Base-by-base conservation (phyloP, 1,140 invertebrate genomes). In the Drosophila paulistorum region DNA sequence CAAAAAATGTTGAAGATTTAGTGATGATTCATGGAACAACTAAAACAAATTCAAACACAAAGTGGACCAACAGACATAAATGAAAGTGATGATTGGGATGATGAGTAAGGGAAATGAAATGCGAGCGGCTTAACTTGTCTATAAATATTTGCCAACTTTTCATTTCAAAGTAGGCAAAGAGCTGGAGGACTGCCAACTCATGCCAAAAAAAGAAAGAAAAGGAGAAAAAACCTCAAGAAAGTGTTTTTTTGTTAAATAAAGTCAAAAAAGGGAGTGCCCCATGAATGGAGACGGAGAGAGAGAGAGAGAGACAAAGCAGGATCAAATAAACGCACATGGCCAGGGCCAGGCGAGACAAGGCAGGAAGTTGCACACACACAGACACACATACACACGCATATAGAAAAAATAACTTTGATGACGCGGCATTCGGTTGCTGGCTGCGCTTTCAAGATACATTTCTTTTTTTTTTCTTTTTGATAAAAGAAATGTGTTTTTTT, bases 341-440 rank as follows among this genome's bases (percentile, higher is more conserved):
- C 42, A 39, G 57, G 42, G 17, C 65, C 77, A 30, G 30, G 30
- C 30, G 62, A 87, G 76, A 60, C 84, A 80, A 59, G 57, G 74
- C 79, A 87, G 83, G 83, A 87, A 87, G 83, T 87, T 71, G 64
- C 79, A 87, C 74, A 55, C 79, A 72, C 66, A 72, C 66, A 69
- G 42, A 71, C 14, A 68, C 13, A 14, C 4, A 26, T n/a, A 67
- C 13, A 63, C 84, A 71, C 51, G 85, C 77, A 84, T 87, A 83
- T 39, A 71, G 71, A 57, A 74, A 85, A 72, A 37, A 10, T 57
- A 35, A 68, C 39, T 77, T 77, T 58, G 42, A 73, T 87, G 83
- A 87, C 83, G 84, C 83, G 83, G 68, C 83, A 86, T 59, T 68
- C 17, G 42, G 41, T 30, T 42, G 41, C 65, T 73, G 65, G 77